These are phyloP conservation scores for Anoplolepis gracilipes DNA, from an alignment of 1,140 invertebrate species.

Conservation along the genomic window DNA sequence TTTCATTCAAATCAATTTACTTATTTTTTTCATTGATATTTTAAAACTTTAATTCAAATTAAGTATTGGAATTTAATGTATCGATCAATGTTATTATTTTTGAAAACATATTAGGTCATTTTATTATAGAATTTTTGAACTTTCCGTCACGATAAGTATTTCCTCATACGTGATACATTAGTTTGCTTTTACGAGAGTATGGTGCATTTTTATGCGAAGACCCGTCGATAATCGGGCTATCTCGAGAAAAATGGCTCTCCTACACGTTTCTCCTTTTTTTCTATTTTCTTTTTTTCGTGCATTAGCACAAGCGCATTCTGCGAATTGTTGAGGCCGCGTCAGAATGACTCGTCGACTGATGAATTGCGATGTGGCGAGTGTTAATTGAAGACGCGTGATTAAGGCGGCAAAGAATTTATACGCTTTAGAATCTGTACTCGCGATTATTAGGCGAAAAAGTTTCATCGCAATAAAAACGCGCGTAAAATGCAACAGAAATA, in stretches of 20 bases:
- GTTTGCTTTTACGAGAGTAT: slow-evolving; percentile 55
- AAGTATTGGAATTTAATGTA: not conserved
- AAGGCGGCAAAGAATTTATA: slow-evolving; percentile 20
- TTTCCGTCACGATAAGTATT: not conserved
- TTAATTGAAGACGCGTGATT: slow-evolving; percentile 48
- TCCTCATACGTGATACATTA: slow-evolving; percentile 17
- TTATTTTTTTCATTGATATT: not conserved
- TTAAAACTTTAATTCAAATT: not conserved
- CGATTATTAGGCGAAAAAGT: slow-evolving; percentile 46
- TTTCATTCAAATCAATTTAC: not conserved
- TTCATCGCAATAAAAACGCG: slow-evolving; percentile 40
- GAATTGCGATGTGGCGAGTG: slow-evolving; percentile 53
- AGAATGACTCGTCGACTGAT: slow-evolving; percentile 62
- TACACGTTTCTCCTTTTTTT: not conserved
- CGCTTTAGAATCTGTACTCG: slow-evolving; percentile 15
- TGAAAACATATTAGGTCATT: not conserved
- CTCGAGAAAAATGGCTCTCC: slow-evolving; percentile 43
- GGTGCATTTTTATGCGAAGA: slow-evolving; percentile 41
- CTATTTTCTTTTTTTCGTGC: not conserved
- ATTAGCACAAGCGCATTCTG: slow-evolving; percentile 20
- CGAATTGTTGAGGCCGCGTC: slow-evolving; percentile 55
- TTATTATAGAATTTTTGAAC: not conserved
- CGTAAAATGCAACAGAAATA: not conserved
- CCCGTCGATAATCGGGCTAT: slow-evolving; percentile 62
- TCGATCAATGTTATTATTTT: not conserved